Evolutionary conservation across 2,888 invertebrate species (phyloP).

Genomic region (Limulus polyphemus): DNA sequence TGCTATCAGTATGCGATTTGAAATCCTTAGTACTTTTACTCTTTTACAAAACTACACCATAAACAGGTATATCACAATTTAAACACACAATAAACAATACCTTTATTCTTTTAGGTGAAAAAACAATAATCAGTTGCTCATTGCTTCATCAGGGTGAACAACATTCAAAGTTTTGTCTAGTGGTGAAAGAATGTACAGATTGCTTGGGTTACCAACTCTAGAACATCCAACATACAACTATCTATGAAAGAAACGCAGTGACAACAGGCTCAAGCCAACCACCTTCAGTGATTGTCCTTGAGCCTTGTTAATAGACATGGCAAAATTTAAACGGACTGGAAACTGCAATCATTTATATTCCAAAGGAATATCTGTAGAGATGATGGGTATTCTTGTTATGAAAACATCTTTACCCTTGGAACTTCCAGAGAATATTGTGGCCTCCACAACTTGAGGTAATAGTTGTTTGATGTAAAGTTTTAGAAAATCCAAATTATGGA

Average conservation of each 20-base stretch:
- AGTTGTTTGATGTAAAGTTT: constrained; percentile 23
- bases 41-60: too few relatives aligned
- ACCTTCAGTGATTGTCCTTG: constrained; percentile 22
- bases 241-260: constrained; percentile 2
- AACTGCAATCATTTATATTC: constrained; percentile 21
- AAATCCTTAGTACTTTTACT: too few relatives aligned
- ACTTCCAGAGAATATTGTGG: constrained; percentile 22
- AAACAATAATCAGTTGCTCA: too few relatives aligned
- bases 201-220: constrained; percentile 9
- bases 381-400: constrained; percentile 22
- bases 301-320: constrained; percentile 22
- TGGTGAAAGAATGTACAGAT: constrained; percentile 1
- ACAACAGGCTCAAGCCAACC: too few relatives aligned
- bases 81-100: too few relatives aligned
- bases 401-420: constrained; percentile 21
- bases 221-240: too few relatives aligned
- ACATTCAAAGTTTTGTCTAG: not conserved
- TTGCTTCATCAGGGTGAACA: too few relatives aligned
- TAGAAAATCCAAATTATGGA: constrained; percentile 28
- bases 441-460: constrained; percentile 20
- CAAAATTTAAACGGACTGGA: constrained; percentile 16
- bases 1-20: too few relatives aligned
- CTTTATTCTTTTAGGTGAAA: too few relatives aligned
- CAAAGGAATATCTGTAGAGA: constrained; percentile 18
- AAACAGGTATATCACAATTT: too few relatives aligned